Base-by-base conservation (phyloP, 2,113 vertebrate species). In the Phycodurus eques region DNA sequence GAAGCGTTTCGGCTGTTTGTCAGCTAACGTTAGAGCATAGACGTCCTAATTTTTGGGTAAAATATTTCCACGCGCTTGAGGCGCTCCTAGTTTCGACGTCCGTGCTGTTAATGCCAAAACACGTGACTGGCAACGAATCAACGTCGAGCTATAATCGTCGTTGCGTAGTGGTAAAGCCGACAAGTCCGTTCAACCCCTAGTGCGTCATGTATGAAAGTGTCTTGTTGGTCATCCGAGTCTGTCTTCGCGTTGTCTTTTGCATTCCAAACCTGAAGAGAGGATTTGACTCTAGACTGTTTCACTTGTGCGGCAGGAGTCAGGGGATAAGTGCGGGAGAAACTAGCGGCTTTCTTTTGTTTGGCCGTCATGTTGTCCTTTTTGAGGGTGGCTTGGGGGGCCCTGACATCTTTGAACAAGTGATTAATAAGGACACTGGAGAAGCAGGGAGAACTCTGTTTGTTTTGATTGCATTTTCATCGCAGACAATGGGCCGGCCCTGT, bases 381-480 rank as follows among this genome's bases (percentile, higher is more conserved):
- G 73, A 68, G 68, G 1, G 59, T 33, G 31, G 27, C 14, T 56
- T 56, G 31, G 5, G 56, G 22, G 54, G 42, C 70, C 70, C 77
- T 91, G 90, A 91, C 81, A 79, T 84, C 80, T 92, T 92, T 93
- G 91, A 91, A 91, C 85, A 83, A 79, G 82, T 93, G 91, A 94
- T 92, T 91, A 91, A 92, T 92, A 92, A 84, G 56, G 91, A 92
- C 89, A 92, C 86, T 70, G 87, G 89, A 91, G 92, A 90, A 89
- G 90, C 91, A 79, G 84, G 76, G 68, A 60, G 81, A 75, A 61
- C 31, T 73, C 91, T 93, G 92, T 93, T 92, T 93, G 92, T 92
- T 93, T 92, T 92, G 91, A 92, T 92, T 92, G 92, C 88, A 88
- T 93, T 91, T 92, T 93, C 90, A 92, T 93, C 84, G 88, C 79